These are phyloP conservation scores for Lutraria rhynchaena DNA, from an alignment of 1,140 invertebrate genomes.

Conservation along the genomic window DNA sequence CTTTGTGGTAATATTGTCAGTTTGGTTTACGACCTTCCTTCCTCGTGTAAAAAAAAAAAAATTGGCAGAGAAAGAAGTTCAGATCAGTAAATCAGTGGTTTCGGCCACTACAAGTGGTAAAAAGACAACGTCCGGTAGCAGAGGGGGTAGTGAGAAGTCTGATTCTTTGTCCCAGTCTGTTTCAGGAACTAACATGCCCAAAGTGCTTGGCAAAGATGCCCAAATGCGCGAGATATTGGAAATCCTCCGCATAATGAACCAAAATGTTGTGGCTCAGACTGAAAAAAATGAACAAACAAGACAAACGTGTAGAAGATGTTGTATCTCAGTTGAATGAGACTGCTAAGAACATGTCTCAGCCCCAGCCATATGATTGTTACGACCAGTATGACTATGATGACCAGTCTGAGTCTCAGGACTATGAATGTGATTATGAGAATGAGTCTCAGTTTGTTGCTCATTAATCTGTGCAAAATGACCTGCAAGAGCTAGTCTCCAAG, in stretches of 20 bases:
- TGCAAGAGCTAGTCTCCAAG: background rate
- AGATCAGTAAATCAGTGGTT: background rate
- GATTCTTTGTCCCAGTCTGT: too few species aligned
- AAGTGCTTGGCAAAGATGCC: background rate
- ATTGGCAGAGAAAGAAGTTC: background rate
- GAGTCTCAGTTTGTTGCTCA: background rate
- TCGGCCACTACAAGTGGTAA: background rate
- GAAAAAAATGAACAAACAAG: background rate
- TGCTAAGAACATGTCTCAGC: background rate
- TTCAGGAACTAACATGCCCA: too few species aligned
- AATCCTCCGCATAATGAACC: background rate
- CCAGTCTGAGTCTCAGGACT: background rate
- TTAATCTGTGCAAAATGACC: background rate
- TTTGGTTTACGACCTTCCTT: too few species aligned
- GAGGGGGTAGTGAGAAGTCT: background rate
- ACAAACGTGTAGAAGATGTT: conserved; percentile 10
- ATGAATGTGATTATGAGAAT: background rate
- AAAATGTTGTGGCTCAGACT: background rate
- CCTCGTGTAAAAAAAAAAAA: background rate
- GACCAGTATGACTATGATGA: conserved; percentile 1
- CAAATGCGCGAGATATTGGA: background rate
- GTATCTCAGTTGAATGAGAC: background rate
- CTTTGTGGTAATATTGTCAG: background rate
- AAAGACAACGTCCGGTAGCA: background rate
- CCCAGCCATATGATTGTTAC: too few species aligned